These are phyloP conservation scores for Parauchenoglanis punctatus DNA, from an alignment of 2,797 vertebrate genomes.

Conservation along the genomic window DNA sequence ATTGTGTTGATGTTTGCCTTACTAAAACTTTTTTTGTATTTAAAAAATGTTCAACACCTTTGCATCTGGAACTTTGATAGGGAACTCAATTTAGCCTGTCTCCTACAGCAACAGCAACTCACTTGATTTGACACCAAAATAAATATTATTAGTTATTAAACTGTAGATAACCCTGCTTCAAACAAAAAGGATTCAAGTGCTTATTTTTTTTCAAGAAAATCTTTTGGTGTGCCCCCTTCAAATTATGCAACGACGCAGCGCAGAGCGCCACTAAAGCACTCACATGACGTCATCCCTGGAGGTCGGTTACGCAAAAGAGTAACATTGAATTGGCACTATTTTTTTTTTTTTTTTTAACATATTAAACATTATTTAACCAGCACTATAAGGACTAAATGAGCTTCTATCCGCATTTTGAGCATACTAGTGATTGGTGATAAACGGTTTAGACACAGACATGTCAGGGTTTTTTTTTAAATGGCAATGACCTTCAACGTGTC, in stretches of 20 bases:
- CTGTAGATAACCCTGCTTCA: not conserved
- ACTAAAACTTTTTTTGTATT: not conserved
- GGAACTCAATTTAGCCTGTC: not conserved
- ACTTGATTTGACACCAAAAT: not conserved
- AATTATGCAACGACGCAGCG: constrained; percentile 41
- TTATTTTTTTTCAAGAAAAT: no score
- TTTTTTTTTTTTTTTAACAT: not conserved
- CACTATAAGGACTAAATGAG: not conserved
- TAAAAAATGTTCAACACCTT: not conserved
- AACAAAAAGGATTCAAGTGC: no score
- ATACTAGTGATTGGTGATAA: not conserved
- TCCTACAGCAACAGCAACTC: not conserved
- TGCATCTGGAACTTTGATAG: not conserved
- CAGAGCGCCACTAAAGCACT: constrained; percentile 28
- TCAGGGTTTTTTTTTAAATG: not conserved
- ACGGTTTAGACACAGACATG: not conserved
- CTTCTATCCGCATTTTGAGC: not conserved
- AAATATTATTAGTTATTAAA: not conserved
- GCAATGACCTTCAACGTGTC: constrained; percentile 55
- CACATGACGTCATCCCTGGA: constrained; percentile 51
- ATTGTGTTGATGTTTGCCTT: not conserved
- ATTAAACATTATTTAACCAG: not conserved
- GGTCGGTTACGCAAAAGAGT: constrained; percentile 51
- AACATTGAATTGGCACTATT: constrained; percentile 5
- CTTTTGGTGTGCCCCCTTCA: not conserved